Evolutionary conservation across 2,888 invertebrate genomes (phyloP), one percentile per base, ranked within the genome.

Genomic region (Keiferia lycopersicella): DNA sequence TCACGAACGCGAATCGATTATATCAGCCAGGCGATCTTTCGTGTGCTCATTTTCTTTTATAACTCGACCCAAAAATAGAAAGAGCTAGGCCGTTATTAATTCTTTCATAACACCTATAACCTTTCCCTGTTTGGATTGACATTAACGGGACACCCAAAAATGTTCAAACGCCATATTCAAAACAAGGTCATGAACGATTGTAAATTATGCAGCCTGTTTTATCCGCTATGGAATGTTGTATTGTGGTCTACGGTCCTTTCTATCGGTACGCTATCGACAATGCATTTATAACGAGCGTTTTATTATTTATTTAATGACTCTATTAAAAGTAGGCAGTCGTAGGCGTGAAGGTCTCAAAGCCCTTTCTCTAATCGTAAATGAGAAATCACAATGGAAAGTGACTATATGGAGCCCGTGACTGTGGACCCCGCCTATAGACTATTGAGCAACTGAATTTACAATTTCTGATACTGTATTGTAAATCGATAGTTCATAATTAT

Each of bases 341-440:
- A 41, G 14, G 41, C 12, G 41, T 14, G 41, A 41, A 12, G 38
- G 30, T 16, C 22, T 12, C 20, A 56, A 26, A 56, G 56, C 26
- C 26, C 26, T 57, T 57, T 57, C 16, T 34, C 30, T 14, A 8
- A 30, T 66, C 53, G 56, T 64, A 64, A 65, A 64, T 60, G 61
- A 63, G 63, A 16, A 34, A 34, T 34, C 34, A 34, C 34, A 34
- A 34, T 34, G 8, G 34, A 34, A 41, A 41, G 41, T 41, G 41
- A n/a, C 41, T 14, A 41, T 41, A 41, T 12, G 41, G 41, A 14
- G 41, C n/a, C n/a, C n/a, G n/a, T n/a, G n/a, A n/a, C n/a, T n/a
- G n/a, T n/a, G n/a, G n/a, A n/a, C 41, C 41, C 3, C 14, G 41
- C 41, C 41, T n/a, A 41, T 41, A 41, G 41, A 41, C 14, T 0